Conservation (phyloP, 2,113 vertebrate genomes). For the Sterrhoptilus dennistouni region DNA sequence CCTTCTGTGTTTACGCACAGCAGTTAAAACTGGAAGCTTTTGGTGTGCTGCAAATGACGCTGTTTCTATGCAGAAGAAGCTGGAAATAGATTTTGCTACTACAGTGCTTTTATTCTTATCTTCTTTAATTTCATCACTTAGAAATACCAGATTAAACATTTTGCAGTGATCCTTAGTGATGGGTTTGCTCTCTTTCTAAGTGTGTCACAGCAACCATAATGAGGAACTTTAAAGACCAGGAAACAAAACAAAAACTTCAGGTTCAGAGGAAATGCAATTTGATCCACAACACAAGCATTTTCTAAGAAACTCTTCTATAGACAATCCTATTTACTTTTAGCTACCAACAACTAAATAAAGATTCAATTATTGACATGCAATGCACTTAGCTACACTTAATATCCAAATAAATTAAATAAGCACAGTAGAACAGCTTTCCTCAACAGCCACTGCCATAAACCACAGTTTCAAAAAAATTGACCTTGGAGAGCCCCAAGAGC, state of each 20-base stretch:
- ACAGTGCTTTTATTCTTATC: constrained; percentile 30
- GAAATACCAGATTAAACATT: constrained; percentile 41
- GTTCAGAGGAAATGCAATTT: neutral
- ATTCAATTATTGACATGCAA: neutral
- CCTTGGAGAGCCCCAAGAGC: neutral
- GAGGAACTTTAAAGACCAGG: neutral
- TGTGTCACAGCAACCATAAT: neutral
- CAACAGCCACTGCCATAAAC: neutral
- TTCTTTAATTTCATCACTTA: constrained; percentile 35
- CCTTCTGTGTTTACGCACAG: neutral
- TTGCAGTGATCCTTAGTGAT: neutral
- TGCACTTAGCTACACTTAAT: neutral
- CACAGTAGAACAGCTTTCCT: neutral
- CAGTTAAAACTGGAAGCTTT: neutral
- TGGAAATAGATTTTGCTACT: constrained; percentile 48
- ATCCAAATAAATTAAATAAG: constrained; percentile 16
- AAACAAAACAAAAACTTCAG: constrained; percentile 2
- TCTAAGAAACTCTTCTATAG: neutral
- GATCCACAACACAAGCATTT: neutral
- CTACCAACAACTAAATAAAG: constrained; percentile 19
- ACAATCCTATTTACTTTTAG: neutral
- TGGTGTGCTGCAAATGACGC: fast-evolving
- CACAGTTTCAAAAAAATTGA: neutral
- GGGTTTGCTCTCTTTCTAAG: neutral
- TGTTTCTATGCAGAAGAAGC: neutral